These are phyloP conservation scores for Halocaridina rubra DNA, from an alignment of 2,888 invertebrate genomes.

Conservation along the genomic window DNA sequence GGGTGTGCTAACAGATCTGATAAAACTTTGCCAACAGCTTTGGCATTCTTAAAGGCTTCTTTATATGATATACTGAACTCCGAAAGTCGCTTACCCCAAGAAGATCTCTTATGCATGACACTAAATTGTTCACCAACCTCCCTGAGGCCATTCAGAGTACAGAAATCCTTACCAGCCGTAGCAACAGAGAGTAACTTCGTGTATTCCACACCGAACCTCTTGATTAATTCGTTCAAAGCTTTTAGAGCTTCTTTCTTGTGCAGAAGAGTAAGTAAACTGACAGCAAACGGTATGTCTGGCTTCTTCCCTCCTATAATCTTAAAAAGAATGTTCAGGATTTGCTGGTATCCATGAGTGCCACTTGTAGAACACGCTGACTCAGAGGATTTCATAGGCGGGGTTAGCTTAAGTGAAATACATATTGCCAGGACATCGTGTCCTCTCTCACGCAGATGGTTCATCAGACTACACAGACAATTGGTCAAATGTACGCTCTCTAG, in stretches of 20 bases:
- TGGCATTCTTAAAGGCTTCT: slow-evolving; percentile 38
- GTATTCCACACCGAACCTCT: slow-evolving; percentile 58
- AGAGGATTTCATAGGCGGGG: background rate
- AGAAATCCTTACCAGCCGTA: slow-evolving; percentile 40
- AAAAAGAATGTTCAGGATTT: slow-evolving; percentile 47
- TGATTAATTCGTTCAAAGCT: slow-evolving; percentile 51
- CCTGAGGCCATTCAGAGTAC: slow-evolving; percentile 20
- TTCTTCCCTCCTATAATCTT: slow-evolving; percentile 42
- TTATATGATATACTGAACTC: slow-evolving; percentile 53
- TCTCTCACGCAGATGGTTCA: slow-evolving; percentile 44
- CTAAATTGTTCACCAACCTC: slow-evolving; percentile 50
- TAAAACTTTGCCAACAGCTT: slow-evolving; percentile 42
- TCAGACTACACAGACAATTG: background rate
- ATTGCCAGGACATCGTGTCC: slow-evolving; percentile 48
- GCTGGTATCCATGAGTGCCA: background rate
- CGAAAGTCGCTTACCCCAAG: slow-evolving; percentile 55
- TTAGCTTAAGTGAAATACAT: background rate
- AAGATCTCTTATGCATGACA: slow-evolving; percentile 41
- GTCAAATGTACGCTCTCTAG: background rate
- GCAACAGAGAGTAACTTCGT: slow-evolving; percentile 36
- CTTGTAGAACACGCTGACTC: background rate
- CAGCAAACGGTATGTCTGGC: slow-evolving; percentile 42
- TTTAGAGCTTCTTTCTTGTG: slow-evolving; percentile 34
- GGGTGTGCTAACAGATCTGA: slow-evolving; percentile 32
- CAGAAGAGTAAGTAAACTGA: slow-evolving; percentile 42